Conservation (phyloP, 2,797 vertebrate genomes). For the Aulostomus chinensis region DNA sequence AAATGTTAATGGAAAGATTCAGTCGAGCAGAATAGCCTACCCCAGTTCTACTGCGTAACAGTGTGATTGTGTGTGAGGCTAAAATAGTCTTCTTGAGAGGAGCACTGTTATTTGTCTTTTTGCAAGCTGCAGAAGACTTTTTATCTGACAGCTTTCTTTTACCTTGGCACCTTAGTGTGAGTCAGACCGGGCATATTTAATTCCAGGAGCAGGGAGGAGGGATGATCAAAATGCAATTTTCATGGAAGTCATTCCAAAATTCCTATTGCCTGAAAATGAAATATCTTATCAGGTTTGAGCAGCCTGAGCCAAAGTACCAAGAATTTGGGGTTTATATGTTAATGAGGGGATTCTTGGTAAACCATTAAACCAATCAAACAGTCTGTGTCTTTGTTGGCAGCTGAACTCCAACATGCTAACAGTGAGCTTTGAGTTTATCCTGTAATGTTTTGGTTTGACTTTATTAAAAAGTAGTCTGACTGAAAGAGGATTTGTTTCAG, state of each 20-base stretch:
- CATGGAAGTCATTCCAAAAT: conserved; percentile 32
- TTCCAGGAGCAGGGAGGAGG: conserved; percentile 3
- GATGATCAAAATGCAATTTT: conserved; percentile 39
- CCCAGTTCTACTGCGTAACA: conserved; percentile 9
- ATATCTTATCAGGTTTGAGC: conserved; percentile 59
- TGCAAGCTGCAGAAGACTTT: conserved; percentile 9
- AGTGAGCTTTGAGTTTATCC: neutral
- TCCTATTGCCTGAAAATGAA: conserved; percentile 45
- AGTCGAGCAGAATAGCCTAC: conserved; percentile 1
- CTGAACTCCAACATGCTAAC: neutral
- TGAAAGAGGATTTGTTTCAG: neutral
- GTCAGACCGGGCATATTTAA: conserved; percentile 26
- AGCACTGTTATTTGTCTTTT: conserved; percentile 8
- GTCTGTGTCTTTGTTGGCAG: conserved; percentile 29
- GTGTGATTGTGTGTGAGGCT: neutral
- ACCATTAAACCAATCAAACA: conserved; percentile 30
- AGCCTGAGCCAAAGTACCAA: conserved; percentile 37
- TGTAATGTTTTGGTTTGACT: conserved; percentile 1
- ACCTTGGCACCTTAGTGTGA: neutral
- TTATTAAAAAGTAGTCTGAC: conserved; percentile 19
- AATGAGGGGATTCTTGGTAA: conserved; percentile 44
- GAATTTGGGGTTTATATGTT: conserved; percentile 53
- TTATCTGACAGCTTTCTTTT: conserved; percentile 4
- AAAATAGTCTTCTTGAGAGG: too few relatives aligned
- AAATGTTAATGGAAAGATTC: conserved; percentile 20